Evolutionary conservation across 1,140 invertebrate genomes (phyloP), one percentile per base, ranked within the genome.

Genomic region (Drosophila chauvacae): DNA sequence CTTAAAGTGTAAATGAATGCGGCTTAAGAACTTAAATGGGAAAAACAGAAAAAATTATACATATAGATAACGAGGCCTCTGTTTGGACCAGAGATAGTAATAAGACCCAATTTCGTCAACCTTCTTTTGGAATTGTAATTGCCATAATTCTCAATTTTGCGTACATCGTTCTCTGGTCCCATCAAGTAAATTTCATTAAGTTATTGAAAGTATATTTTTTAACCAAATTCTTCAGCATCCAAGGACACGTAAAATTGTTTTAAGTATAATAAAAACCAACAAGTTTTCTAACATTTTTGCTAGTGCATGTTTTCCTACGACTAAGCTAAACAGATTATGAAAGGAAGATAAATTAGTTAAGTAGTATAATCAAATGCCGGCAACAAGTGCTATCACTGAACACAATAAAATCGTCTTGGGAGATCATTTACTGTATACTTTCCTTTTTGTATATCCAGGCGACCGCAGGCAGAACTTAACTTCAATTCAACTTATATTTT

Each of bases 281-380:
- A 55, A 57, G 74, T 78, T 85, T 86, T 74, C 63, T 65, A 81
- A 78, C 64, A 69, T 62, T 63, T 81, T 81, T 81, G 71, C 68
- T 82, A 79, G 61, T 77, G 78, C 82, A 88, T 88, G 80, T 86
- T 86, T 83, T 86, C 66, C 74, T 83, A 84, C 69, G 58, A 80
- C 70, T 88, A 83, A 72, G 39, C 42, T 33, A 72, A 81, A 74
- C 42, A 37, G 28, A 68, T 50, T 71, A 72, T 51, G 30, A 48
- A 51, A 57, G 50, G 50, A 44, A 35, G 30, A 58, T 55, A 84
- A 56, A 60, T 68, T 81, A 90, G 74, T 72, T 88, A 90, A 90
- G 85, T 85, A 88, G 85, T 81, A 55, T 56, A 83, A 73, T 75
- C 41, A 78, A 90, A 81, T 65, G 75, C 66, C 44, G 47, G 66